Conservation (phyloP, 1,140 invertebrate species). For the Babylonia areolata region DNA sequence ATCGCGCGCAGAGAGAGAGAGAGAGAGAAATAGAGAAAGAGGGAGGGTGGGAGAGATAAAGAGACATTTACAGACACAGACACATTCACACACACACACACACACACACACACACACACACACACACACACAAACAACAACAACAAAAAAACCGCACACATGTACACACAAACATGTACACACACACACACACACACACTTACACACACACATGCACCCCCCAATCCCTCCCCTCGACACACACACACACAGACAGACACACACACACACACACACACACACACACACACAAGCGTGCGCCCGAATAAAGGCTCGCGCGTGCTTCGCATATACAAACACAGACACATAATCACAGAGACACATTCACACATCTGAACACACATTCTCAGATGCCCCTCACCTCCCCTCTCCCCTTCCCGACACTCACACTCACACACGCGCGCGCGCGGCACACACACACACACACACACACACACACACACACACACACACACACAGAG, state of each 20-base stretch:
- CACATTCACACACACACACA: conserved; percentile 26
- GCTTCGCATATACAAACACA: too few species aligned
- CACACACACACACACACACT: background rate
- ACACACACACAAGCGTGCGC: too few species aligned
- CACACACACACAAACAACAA: background rate
- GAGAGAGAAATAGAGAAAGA: too few species aligned
- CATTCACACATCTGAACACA: background rate
- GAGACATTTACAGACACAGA: too few species aligned
- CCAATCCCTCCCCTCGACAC: too few species aligned
- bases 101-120: conserved; percentile 14
- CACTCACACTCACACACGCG: background rate
- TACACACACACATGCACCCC: background rate
- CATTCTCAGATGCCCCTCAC: background rate
- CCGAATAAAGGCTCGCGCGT: too few species aligned
- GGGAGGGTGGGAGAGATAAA: too few species aligned
- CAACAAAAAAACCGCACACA: background rate
- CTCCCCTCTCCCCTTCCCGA: background rate
- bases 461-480: background rate
- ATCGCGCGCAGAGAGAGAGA: too few species aligned
- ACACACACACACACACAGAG: background rate
- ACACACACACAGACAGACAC: too few species aligned
- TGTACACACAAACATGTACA: background rate
- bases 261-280: too few species aligned
- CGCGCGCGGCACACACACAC: background rate
- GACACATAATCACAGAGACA: too few species aligned